These are phyloP conservation scores for Narcine bancroftii DNA, from an alignment of 2,113 vertebrate genomes.

Conservation along the genomic window DNA sequence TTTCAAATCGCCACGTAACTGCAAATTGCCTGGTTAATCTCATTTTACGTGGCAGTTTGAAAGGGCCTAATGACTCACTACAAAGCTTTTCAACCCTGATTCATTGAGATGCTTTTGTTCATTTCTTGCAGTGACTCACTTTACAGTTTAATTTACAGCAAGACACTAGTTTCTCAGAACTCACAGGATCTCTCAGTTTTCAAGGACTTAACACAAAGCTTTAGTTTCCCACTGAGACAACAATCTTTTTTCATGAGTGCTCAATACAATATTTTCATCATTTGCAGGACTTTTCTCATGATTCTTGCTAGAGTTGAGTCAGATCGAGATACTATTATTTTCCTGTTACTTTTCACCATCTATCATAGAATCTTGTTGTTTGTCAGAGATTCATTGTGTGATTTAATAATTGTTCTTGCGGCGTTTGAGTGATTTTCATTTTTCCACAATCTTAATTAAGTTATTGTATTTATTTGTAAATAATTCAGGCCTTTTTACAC, in stretches of 20 bases:
- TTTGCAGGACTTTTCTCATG: neutral
- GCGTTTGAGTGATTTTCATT: neutral
- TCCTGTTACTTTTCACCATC: conserved; percentile 15
- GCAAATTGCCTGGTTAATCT: too few species aligned
- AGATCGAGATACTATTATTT: conserved; percentile 14
- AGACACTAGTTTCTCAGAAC: conserved; percentile 13
- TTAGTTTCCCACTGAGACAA: neutral
- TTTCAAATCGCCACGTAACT: too few species aligned
- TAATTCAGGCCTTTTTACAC: too few species aligned
- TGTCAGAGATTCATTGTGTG: neutral
- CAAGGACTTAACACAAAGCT: conserved; percentile 21
- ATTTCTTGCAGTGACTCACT: conserved; percentile 20
- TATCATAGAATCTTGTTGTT: neutral
- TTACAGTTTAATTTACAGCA: conserved; percentile 4
- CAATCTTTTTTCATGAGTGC: neutral
- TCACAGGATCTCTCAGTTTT: neutral
- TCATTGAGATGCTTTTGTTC: conserved; percentile 16
- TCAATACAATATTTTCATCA: conserved; percentile 24
- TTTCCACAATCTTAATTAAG: neutral
- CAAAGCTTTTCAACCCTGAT: neutral
- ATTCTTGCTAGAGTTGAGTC: conserved; percentile 10
- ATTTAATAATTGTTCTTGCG: neutral
- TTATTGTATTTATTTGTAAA: neutral
- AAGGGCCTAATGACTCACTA: neutral
- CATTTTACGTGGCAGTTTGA: too few species aligned